Evolutionary conservation across 1,140 invertebrate genomes (phyloP), one percentile per base, ranked within the genome.

Genomic region (Chymomyza costata): DNA sequence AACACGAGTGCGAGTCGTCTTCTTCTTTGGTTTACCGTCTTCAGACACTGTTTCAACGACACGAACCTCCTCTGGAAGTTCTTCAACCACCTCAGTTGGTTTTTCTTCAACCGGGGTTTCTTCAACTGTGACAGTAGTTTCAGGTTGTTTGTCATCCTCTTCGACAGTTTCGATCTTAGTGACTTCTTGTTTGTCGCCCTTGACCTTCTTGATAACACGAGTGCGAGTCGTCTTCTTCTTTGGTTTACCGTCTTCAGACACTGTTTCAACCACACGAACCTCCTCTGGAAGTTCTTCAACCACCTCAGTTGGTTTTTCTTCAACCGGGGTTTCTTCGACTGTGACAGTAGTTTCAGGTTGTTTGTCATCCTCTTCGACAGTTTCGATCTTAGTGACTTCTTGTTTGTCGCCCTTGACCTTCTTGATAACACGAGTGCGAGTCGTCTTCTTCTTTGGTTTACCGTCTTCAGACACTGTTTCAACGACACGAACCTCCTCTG

Each of bases 291-390:
- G 15, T 49, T 51, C 51, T 13, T 56, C 14, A 5, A 50, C 14
- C 15, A 37, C 38, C 37, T 57, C 34, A 5, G 21, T 3, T n/a
- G 17, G 17, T 28, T 61, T 7, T 39, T 51, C 37, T 18, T 39
- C 52, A 6, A 54, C 40, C 21, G 46, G 14, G 16, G 10, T 25
- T 35, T 68, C 64, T 52, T 80, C 64, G 1, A 65, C 13, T 18
- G 50, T 66, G 3, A 80, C 65, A 25, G 64, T 73, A 14, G 67
- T 84, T 45, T 83, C 58, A 19, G 83, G 70, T 32, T 71, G 32
- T 52, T 83, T 65, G 14, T 71, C 83, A 37, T 85, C 70, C 62
- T 87, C 82, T 66, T 86, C 82, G 7, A 85, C 62, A 1, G 83
- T 86, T 6, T 86, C 73, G 38, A 85, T 82, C 43, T 80, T 65